phyloP scores from a whole-genome alignment of 2,797 vertebrate genomes.

The Sebastiscus tertius region DNA sequence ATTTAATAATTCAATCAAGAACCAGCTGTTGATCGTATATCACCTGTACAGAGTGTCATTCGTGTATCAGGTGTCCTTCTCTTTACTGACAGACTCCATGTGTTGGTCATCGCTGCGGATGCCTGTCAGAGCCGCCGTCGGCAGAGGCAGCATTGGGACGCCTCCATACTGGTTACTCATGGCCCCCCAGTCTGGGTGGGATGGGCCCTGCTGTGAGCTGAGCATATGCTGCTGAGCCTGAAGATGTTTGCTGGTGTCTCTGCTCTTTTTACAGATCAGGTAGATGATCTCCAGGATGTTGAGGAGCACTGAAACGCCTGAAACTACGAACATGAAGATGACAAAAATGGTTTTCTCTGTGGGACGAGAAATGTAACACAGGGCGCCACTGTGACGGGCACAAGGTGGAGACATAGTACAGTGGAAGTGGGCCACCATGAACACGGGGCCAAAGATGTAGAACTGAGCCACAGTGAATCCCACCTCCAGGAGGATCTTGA shows the following conservation, averaged over 20 bases:
- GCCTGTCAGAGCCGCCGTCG: not conserved
- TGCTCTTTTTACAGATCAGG: constrained; percentile 69
- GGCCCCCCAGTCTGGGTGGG: not conserved
- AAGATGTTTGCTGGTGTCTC: not conserved
- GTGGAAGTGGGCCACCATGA: constrained; percentile 79
- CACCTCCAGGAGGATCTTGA: constrained; percentile 89
- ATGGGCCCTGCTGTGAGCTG: not conserved
- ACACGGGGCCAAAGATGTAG: constrained; percentile 86
- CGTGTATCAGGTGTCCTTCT: constrained; percentile 42
- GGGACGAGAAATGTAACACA: constrained; percentile 91
- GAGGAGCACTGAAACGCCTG: constrained; percentile 87
- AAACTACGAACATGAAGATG: constrained; percentile 91
- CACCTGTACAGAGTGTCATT: too few relatives aligned
- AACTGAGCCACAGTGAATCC: constrained; percentile 90
- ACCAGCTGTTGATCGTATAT: too few relatives aligned
- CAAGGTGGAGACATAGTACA: constrained; percentile 82
- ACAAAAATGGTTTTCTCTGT: constrained; percentile 93
- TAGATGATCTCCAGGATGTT: constrained; percentile 86
- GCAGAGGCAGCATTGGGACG: not conserved
- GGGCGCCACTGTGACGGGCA: constrained; percentile 63
- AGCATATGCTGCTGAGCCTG: not conserved
- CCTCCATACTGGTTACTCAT: not conserved
- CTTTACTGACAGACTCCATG: constrained; percentile 9
- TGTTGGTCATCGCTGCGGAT: not conserved
- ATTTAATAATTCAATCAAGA: too few relatives aligned